Base-by-base conservation (phyloP, 2,797 vertebrate genomes). In the Alca torda region DNA sequence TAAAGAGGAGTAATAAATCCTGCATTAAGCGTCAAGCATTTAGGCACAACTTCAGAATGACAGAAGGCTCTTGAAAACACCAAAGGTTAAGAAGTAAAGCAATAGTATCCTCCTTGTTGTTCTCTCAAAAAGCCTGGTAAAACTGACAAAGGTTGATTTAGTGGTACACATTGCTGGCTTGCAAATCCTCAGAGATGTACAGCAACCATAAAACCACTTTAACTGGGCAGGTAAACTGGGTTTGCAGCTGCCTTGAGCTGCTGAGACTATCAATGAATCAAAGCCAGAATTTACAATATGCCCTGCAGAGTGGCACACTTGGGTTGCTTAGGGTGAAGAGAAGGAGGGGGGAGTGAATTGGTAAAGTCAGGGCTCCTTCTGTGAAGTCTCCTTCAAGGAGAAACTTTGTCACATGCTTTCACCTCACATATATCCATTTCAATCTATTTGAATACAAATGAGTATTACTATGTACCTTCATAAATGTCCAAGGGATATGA, bases 11-110 rank as follows among this genome's bases (percentile, higher is more conserved):
- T 41, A 69, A 96, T 91, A 94, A 92, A 92, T 94, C 84, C 63
- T 74, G 31, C 26, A 53, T 93, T 70, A 89, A 95, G 69, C n/a
- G 39, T 82, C 69, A 86, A 63, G 43, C 31, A 43, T 85, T 73
- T 95, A 69, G 39, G 57, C 53, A 73, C 35, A 78, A 57, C 69
- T 93, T 87, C 76, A 84, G 61, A 87, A 68, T 73, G 79, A 89
- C 57, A 91, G 95, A 91, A 85, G 17, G 23, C 51, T 85, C 59
- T 63, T 87, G 37, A 65, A 94, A 92, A 68, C 51, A 72, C 20
- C 48, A 87, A 85, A 92, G 65, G 59, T 92, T 93, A 75, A 59
- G 69, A 96, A 84, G 61, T 65, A 79, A 94, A 96, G 43, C 39
- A 65, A 48, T 43, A 54, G 19, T 24, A 92, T 94, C 53, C 53